Base-by-base conservation (phyloP, 2,888 invertebrate species). In the Cheilosia vernalis region DNA sequence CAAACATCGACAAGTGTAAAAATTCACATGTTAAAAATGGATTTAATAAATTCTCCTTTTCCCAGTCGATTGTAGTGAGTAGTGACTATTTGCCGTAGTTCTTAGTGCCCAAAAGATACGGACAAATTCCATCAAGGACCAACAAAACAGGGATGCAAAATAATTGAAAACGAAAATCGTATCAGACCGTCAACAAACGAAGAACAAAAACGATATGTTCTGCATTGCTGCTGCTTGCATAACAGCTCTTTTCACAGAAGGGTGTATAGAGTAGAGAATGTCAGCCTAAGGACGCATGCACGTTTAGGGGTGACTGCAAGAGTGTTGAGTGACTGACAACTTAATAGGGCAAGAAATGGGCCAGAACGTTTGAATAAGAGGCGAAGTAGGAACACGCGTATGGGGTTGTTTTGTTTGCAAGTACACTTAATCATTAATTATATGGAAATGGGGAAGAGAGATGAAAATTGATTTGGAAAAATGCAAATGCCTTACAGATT, bases 251-350 rank as follows among this genome's bases (percentile, higher is more conserved):
- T 17, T 44, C 49, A 42, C 9, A 37, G 64, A 61, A 60, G 74
- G 80, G 73, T 73, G 49, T 27, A 51, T 42, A 19, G 21, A 33
- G 7, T 6, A 17, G 47, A 61, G 24, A 27, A 81, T 60, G 66
- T 72, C 44, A 61, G 47, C 15, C 51, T 30, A 63, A 70, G 69
- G 64, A 77, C 42, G 27, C 27, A 66, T 67, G 67, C 55, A 85
- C 40, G 72, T 60, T 80, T 56, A 81, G 67, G 85, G 85, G 85
- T 81, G 85, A 85, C 30, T 55, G 55, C 10, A 2, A 30, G 30
- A 58, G 85, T 85, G 85, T 85, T 85, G 85, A 85, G 76, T 85
- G 81, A 85, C 85, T 80, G 85, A 85, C 85, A 85, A 85, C 81
- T 85, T 85, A 85, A 85, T 85, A 85, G 85, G 84, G 79, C 85